Base-by-base conservation (phyloP, 2,888 invertebrate genomes). In the Synergus japonicus region DNA sequence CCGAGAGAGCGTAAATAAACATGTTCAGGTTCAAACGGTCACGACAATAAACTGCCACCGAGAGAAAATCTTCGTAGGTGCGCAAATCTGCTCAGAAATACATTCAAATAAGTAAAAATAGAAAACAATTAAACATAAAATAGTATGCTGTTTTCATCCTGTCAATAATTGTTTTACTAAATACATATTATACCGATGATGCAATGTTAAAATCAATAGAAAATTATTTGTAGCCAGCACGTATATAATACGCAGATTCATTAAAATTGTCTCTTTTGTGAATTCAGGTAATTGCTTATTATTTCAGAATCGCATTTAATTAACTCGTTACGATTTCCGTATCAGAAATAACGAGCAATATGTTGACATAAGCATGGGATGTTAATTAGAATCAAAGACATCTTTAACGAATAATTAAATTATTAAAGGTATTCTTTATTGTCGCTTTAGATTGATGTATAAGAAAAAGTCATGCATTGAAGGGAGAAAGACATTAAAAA, bases 1-100 rank as follows among this genome's bases (percentile, higher is more conserved):
- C 96, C 0, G 96, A 95, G 63, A 95, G 94, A 65, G 95, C 94
- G 90, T 97, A 97, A 91, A 97, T 96, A 92, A 96, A 97, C 84
- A 97, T 92, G 85, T 96, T 95, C 0, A 97, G 95, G 92, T 97
- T 97, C 12, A 97, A 92, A 60, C 96, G 94, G 85, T 96, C 96
- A 80, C 96, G 94, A 66, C 95, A 94, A 87, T 93, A 97, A 10
- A 95, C 95, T 67, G 96, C 94, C 18, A 95, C 94, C 0, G 96
- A 95, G 86, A 95, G 92, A 79, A 97, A 93, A 83, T 97, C 96
- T 0, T 96, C 95, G 13, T 95, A 91, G 66, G 94, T 94, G 58
- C 95, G 93, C 94, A 96, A 95, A 29, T 94, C 96, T 96, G 90
- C n/a, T 83, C 4, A 41, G 41, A 78, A 78, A 73, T 37, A 69